Percentiles rank a stretch among this genome's conserved stretches.
Conservation (phyloP, 1,140 invertebrate genomes). For the Acromyrmex heyeri region DNA sequence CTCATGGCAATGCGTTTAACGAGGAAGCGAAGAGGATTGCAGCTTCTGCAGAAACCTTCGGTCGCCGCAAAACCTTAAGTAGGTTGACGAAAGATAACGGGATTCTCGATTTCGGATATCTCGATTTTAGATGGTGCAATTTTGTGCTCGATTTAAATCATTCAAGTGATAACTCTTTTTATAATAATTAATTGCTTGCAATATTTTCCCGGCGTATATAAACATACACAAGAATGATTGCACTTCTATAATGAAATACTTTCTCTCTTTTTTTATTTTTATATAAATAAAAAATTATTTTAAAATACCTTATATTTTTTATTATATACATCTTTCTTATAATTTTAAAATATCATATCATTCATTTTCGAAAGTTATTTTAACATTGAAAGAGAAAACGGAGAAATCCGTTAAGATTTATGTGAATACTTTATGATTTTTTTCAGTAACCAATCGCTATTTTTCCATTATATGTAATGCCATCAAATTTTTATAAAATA, state of each 20-base stretch:
- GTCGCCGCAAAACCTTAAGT: conserved; percentile 31
- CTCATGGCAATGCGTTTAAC: conserved; percentile 40
- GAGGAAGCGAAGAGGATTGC: conserved; percentile 45
- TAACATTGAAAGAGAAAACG: background rate
- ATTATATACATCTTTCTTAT: background rate
- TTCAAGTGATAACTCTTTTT: background rate
- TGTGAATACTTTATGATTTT: background rate
- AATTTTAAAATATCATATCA: background rate
- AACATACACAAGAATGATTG: background rate
- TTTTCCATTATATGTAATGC: background rate
- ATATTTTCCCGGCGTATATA: background rate
- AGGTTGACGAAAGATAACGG: background rate
- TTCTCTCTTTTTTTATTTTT: background rate
- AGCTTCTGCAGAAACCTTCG: conserved; percentile 33
- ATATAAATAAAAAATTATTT: background rate
- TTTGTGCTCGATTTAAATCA: conserved; percentile 7
- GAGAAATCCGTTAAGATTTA: too few relatives aligned
- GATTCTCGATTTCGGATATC: conserved; percentile 23
- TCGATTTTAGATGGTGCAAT: background rate
- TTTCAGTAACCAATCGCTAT: background rate
- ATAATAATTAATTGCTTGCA: too few relatives aligned
- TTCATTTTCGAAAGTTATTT: background rate
- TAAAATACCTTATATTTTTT: background rate
- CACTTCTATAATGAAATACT: background rate
- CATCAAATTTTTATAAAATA: background rate